Percentiles rank a stretch among this genome's conserved stretches.
Evolutionary conservation across 2,888 invertebrate genomes (phyloP).

Genomic region (Macrophya alboannulata): DNA sequence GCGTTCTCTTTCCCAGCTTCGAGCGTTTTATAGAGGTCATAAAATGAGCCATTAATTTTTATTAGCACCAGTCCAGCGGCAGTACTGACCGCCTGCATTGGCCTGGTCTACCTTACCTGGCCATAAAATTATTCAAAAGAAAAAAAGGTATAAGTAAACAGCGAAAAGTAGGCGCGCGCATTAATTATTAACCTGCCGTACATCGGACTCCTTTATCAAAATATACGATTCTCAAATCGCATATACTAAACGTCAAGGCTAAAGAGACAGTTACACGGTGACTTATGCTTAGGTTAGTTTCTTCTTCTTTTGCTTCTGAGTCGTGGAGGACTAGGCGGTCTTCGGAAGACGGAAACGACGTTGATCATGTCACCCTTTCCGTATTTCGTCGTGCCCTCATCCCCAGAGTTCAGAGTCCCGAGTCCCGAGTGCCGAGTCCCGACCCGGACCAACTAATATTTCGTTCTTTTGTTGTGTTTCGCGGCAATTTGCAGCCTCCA

Average conservation of each 20-base stretch:
- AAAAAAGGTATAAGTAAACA: not conserved
- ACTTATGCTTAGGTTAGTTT: not conserved
- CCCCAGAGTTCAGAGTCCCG: constrained; percentile 12
- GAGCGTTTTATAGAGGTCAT: constrained; percentile 70
- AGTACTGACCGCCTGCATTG: constrained; percentile 26
- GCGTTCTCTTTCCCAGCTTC: constrained; percentile 62
- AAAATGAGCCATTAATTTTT: constrained; percentile 60
- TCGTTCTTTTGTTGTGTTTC: constrained; percentile 77
- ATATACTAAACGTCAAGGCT: not conserved
- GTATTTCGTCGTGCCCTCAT: constrained; percentile 14
- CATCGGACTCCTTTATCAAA: not conserved
- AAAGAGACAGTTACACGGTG: not conserved
- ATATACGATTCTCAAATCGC: constrained; percentile 5
- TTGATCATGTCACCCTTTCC: constrained; percentile 48
- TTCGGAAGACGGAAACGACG: constrained; percentile 31
- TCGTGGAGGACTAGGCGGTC: not conserved
- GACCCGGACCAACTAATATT: constrained; percentile 73
- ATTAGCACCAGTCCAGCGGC: constrained; percentile 38
- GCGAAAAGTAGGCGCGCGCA: constrained; percentile 62
- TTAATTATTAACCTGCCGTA: constrained; percentile 68
- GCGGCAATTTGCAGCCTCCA: constrained; percentile 72
- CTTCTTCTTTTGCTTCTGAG: not conserved
- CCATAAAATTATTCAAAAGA: constrained; percentile 1
- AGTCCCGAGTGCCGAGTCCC: constrained; percentile 48
- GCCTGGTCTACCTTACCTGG: constrained; percentile 13